Evolutionary conservation across 1,140 invertebrate species (phyloP).

Genomic region (Drosophila bocki): DNA sequence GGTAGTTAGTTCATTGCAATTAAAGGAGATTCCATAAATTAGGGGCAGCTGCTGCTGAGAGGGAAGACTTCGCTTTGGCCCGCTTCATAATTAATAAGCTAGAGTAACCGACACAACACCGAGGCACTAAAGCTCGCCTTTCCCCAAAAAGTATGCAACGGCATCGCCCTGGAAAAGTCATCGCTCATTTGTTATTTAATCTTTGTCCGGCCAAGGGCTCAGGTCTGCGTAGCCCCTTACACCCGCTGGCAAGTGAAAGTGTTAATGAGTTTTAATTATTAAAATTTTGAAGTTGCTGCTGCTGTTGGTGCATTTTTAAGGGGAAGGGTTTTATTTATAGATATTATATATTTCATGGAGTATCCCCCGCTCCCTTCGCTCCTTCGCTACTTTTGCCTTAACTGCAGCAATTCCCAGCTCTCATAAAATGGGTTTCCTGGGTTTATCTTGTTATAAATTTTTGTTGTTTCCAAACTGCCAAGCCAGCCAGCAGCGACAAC

Average conservation of each 20-base stretch:
- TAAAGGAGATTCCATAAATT: slow-evolving; percentile 69
- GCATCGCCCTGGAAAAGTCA: slow-evolving; percentile 53
- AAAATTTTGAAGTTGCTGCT: slow-evolving; percentile 53
- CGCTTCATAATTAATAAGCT: slow-evolving; percentile 66
- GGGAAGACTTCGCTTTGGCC: slow-evolving; percentile 15
- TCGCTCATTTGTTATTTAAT: slow-evolving; percentile 82
- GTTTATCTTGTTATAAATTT: slow-evolving; percentile 72
- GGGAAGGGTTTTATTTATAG: slow-evolving; percentile 39
- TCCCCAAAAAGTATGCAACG: slow-evolving; percentile 55
- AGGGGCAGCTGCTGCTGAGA: slow-evolving; percentile 36
- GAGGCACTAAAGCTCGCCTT: not conserved
- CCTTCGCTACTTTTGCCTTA: slow-evolving; percentile 3
- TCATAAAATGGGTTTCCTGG: slow-evolving; percentile 44
- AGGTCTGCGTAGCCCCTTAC: not conserved
- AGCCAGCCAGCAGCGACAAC: slow-evolving; percentile 21
- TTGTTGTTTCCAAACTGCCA: slow-evolving; percentile 56
- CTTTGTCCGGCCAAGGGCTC: slow-evolving; percentile 59
- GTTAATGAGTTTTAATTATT: slow-evolving; percentile 83
- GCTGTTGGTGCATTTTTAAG: slow-evolving; percentile 30
- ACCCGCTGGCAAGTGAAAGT: slow-evolving; percentile 50
- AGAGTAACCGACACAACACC: slow-evolving; percentile 37
- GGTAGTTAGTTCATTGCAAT: slow-evolving; percentile 61
- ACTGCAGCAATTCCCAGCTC: slow-evolving; percentile 21
- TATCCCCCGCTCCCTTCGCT: not conserved
- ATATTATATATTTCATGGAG: slow-evolving; percentile 45